Conservation (phyloP, 1,140 invertebrate genomes). For the Drosophila nigrodunni region DNA sequence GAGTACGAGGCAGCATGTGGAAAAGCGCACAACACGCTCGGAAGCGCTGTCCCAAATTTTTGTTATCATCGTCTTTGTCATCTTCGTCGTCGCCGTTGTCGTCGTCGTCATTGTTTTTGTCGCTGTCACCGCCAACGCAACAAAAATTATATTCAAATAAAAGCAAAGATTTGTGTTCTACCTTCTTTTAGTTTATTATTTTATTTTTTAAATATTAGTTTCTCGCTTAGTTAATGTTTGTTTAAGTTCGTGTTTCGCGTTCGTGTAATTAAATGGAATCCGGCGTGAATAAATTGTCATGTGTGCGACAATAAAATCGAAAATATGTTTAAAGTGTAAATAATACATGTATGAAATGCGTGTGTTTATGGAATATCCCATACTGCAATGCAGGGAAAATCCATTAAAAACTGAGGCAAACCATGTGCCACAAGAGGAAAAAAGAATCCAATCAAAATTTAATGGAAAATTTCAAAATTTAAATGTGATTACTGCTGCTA, state of each 20-base stretch:
- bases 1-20: slow-evolving; percentile 77
- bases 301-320: slow-evolving; percentile 34
- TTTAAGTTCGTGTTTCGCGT: slow-evolving; percentile 7
- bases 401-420: neutral
- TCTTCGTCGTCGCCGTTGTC: slow-evolving; percentile 22
- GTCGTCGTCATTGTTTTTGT: slow-evolving; percentile 11
- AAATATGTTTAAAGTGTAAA: slow-evolving; percentile 35
- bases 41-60: slow-evolving; percentile 52
- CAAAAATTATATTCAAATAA: slow-evolving; percentile 18
- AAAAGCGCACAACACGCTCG: slow-evolving; percentile 71
- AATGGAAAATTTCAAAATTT: slow-evolving; percentile 13
- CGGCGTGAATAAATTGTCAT: slow-evolving; percentile 19
- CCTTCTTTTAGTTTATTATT: slow-evolving; percentile 12
- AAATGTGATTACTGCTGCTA: slow-evolving; percentile 13
- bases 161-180: slow-evolving; percentile 19
- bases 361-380: slow-evolving; percentile 2
- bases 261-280: slow-evolving; percentile 21
- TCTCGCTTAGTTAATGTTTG: slow-evolving; percentile 8
- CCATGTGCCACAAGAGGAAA: neutral
- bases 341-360: neutral
- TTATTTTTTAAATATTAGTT: slow-evolving; percentile 1
- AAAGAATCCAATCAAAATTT: slow-evolving; percentile 8
- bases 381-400: slow-evolving; percentile 1
- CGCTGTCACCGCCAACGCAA: slow-evolving; percentile 31
- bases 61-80: slow-evolving; percentile 43